phyloP scores from a whole-genome alignment of 30 jellyfish, hydroid and myxozoan genomes.

The Pseudorhiza aurosa region DNA sequence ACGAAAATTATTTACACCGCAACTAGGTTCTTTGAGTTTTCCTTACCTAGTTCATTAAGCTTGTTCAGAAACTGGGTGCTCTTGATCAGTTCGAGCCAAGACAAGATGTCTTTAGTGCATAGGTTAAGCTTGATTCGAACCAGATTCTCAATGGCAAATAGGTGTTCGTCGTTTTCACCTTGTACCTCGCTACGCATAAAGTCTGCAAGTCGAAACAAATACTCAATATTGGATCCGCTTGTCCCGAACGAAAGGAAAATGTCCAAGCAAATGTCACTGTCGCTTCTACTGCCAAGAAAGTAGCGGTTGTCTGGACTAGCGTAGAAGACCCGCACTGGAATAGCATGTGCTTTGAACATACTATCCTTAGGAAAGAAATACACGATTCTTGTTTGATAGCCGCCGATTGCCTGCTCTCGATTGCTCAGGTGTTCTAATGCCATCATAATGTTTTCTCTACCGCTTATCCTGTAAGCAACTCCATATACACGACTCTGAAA shows the following conservation, averaged over 20 bases:
- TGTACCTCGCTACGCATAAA: conserved; percentile 73
- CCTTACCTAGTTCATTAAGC: neutral
- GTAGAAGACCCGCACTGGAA: conserved; percentile 65
- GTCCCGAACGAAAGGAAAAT: conserved; percentile 70
- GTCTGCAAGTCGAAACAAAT: conserved; percentile 78
- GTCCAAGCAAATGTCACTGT: conserved; percentile 50
- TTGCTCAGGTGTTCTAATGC: conserved; percentile 69
- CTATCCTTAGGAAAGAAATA: conserved; percentile 24
- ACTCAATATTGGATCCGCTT: conserved; percentile 87
- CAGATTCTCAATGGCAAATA: conserved; percentile 55
- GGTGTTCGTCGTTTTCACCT: conserved; percentile 76
- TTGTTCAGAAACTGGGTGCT: conserved; percentile 11
- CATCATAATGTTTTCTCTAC: conserved; percentile 66
- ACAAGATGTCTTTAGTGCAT: conserved; percentile 32
- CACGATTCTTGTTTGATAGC: conserved; percentile 45
- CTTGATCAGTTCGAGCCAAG: conserved; percentile 72
- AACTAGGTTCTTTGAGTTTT: conserved; percentile 13
- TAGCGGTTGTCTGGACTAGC: conserved; percentile 72
- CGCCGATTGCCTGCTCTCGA: conserved; percentile 84
- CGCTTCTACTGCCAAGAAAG: conserved; percentile 65
- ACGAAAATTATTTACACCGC: too few species aligned
- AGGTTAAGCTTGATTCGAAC: conserved; percentile 77
- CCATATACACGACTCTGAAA: conserved; percentile 91
- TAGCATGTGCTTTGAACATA: neutral
- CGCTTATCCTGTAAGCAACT: conserved; percentile 71